Conservation (phyloP, 2,888 invertebrate species). For the Atrina japonica region DNA sequence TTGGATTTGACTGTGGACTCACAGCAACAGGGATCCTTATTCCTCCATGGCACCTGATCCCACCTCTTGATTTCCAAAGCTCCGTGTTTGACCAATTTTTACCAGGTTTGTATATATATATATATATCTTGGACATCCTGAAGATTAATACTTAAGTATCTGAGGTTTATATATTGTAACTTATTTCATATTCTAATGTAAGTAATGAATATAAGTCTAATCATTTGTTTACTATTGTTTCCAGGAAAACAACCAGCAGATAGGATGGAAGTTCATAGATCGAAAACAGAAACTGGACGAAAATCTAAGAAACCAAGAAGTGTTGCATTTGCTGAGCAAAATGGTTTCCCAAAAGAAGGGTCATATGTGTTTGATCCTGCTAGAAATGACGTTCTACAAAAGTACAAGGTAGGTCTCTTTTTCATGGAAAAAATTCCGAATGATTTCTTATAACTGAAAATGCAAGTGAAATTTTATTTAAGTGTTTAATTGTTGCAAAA, state of each 20-base stretch:
- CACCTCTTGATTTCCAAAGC: too few relatives aligned
- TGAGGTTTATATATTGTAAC: too few relatives aligned
- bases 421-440: background rate
- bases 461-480: too few relatives aligned
- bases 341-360: background rate
- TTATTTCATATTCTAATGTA: too few relatives aligned
- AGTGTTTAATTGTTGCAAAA: background rate
- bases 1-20: too few relatives aligned
- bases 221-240: background rate
- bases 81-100: too few relatives aligned
- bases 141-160: too few relatives aligned
- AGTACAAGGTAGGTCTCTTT: constrained; percentile 53
- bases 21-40: too few relatives aligned
- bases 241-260: constrained; percentile 1
- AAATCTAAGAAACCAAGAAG: constrained; percentile 4
- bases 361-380: constrained; percentile 34
- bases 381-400: constrained; percentile 46
- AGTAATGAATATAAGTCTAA: too few relatives aligned
- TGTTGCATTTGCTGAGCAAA: constrained; percentile 3
- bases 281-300: constrained; percentile 10
- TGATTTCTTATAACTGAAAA: background rate
- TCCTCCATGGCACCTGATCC: too few relatives aligned
- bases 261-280: constrained; percentile 23
- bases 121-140: too few relatives aligned
- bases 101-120: too few relatives aligned